Percentiles rank a stretch among this genome's conserved stretches.
Conservation (phyloP, 2,797 vertebrate genomes). For the Xenops minutus region DNA sequence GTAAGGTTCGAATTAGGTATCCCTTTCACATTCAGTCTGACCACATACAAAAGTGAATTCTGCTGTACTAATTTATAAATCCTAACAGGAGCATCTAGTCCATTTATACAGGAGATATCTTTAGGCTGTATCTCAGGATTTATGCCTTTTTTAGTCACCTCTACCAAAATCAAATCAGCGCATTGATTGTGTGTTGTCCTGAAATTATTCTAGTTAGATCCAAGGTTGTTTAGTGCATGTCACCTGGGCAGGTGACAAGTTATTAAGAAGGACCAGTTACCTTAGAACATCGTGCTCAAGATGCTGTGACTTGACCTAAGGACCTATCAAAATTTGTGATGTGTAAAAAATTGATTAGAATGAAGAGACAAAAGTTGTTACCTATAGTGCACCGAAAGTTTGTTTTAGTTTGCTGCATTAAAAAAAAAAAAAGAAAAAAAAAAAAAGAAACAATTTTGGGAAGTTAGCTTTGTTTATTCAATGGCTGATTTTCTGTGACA, state of each 20-base stretch:
- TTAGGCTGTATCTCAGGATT: not conserved
- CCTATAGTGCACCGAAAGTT: not conserved
- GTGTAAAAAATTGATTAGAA: not conserved
- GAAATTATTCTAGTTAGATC: not conserved
- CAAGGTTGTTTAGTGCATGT: not conserved
- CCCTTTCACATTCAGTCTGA: not conserved
- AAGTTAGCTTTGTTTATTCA: slow-evolving; percentile 50
- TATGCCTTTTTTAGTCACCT: not conserved
- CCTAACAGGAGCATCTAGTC: not conserved
- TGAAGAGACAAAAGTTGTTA: not conserved
- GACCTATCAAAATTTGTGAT: not conserved
- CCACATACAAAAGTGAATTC: not conserved
- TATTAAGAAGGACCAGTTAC: not conserved
- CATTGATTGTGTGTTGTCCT: not conserved
- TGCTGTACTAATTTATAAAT: not conserved
- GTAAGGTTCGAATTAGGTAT: not conserved
- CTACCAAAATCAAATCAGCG: not conserved
- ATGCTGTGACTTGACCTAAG: not conserved
- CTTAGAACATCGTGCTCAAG: not conserved
- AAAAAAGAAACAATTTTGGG: not conserved
- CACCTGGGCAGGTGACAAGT: not conserved
- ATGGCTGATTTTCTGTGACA: slow-evolving; percentile 7
- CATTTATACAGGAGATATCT: not conserved
- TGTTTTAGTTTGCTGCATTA: not conserved
- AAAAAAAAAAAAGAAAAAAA: not conserved